phyloP scores from a whole-genome alignment of 1,140 invertebrate species.

The Mesaphorura yosii region DNA sequence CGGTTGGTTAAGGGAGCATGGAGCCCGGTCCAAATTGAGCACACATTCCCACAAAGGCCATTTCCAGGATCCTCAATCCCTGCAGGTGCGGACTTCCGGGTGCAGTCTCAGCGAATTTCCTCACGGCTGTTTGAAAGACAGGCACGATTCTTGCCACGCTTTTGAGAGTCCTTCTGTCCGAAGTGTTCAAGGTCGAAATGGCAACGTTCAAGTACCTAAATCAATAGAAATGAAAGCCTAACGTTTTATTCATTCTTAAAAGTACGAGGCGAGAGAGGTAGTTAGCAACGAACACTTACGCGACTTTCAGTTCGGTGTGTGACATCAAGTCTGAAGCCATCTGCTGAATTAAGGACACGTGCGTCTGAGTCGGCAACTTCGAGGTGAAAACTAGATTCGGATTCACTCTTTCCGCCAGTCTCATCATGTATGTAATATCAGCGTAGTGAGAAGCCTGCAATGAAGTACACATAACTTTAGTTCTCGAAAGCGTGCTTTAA shows the following conservation, averaged over 20 bases:
- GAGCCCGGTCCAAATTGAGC: conserved; percentile 2
- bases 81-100: conserved; percentile 19
- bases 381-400: conserved; percentile 16
- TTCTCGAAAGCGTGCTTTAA: too few species aligned
- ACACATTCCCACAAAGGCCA: conserved; percentile 22
- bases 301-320: conserved; percentile 27
- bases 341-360: conserved; percentile 24
- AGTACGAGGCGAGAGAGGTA: too few species aligned
- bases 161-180: conserved; percentile 16
- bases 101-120: conserved; percentile 12
- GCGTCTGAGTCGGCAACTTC: conserved; percentile 17
- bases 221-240: too few species aligned
- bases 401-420: conserved; percentile 20
- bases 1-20: not conserved
- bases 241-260: too few species aligned
- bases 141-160: conserved; percentile 24
- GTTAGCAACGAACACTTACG: too few species aligned
- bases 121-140: conserved; percentile 22
- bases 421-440: conserved; percentile 18
- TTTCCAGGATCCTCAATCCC: conserved; percentile 23
- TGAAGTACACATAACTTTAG: not conserved
- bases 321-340: conserved; percentile 20
- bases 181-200: conserved; percentile 12
- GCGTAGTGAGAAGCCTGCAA: conserved; percentile 18
- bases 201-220: conserved; percentile 25